Evolutionary conservation across 2,888 invertebrate species (phyloP), one percentile per base, ranked within the genome.

Genomic region (Melanophora roralis): DNA sequence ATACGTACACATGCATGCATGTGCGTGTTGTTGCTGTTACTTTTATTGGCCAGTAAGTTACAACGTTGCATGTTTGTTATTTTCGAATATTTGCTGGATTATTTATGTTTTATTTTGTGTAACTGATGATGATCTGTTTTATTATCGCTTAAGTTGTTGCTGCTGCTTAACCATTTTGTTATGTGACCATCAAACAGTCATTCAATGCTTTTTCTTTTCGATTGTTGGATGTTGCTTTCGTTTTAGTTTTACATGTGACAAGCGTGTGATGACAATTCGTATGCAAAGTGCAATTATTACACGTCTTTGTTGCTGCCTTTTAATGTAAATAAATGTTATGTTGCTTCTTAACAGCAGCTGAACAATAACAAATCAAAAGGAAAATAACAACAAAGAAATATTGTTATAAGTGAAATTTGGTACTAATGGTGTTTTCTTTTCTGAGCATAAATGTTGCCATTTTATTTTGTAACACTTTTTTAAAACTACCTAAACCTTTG

Each of bases 261-360:
- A 83, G 85, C 85, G 86, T 86, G 88, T 83, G 84, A 84, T 87
- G 88, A 87, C 87, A 88, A 87, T 87, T 86, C 86, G 87, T 87
- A 87, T 88, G 88, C 88, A 87, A 88, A 87, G 87, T 87, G 88
- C 87, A 88, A 87, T 88, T 88, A 88, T 87, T 88, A 86, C 81
- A 82, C 81, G 81, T 81, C 78, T 57, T 75, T 68, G 64, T 53
- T 38, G 67, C 60, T 67, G 19, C 55, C 40, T 47, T 62, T 40
- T 19, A 55, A 57, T 40, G 77, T 45, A 49, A 47, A 69, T 62
- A 51, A 65, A 69, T 57, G 47, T 59, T 32, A 27, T 21, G 34
- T 9, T 19, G 19, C 12, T 19, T 2, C 12, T 59, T 59, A 32
- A 59, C 59, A 23, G 12, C 21, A 59, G 36, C 55, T n/a, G n/a